Percentiles rank a stretch among this genome's conserved stretches.
Conservation (phyloP, 1,140 invertebrate genomes). For the Nylanderia fulva region DNA sequence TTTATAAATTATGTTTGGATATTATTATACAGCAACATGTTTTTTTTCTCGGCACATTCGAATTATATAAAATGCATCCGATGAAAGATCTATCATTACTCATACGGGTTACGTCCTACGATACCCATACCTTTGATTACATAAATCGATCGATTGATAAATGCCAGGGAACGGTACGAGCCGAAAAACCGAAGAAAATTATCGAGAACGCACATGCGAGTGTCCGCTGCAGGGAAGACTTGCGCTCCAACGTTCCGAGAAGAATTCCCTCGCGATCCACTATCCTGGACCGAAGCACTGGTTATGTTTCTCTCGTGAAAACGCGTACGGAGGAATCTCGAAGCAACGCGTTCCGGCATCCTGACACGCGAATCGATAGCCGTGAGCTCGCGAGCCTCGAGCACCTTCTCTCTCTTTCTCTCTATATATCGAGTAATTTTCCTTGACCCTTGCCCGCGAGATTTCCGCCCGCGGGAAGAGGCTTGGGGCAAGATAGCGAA, state of each 20-base stretch:
- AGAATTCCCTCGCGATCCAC: conserved; percentile 52
- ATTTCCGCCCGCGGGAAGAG: conserved; percentile 33
- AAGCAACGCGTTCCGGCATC: conserved; percentile 49
- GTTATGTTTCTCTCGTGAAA: conserved; percentile 45
- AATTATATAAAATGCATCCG: conserved; percentile 42
- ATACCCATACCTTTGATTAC: conserved; percentile 52
- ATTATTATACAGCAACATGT: neutral
- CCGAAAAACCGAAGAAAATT: conserved; percentile 66
- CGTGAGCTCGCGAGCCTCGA: conserved; percentile 61
- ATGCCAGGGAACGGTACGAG: conserved; percentile 36
- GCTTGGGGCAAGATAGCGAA: conserved; percentile 38
- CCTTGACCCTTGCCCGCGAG: conserved; percentile 79
- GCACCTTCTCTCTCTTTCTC: conserved; percentile 56
- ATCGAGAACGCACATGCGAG: conserved; percentile 45
- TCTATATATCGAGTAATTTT: conserved; percentile 78
- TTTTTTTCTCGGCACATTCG: neutral
- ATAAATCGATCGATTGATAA: conserved; percentile 60
- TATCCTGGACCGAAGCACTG: conserved; percentile 17
- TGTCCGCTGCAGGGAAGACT: conserved; percentile 53
- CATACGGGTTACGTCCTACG: conserved; percentile 19
- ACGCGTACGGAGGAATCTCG: neutral
- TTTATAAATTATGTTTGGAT: neutral
- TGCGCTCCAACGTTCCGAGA: neutral
- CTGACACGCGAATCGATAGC: conserved; percentile 78
- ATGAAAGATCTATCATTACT: conserved; percentile 55